Evolutionary conservation across 1,140 invertebrate genomes (phyloP), one percentile per base, ranked within the genome.

Genomic region (Drosophila kohkoa): DNA sequence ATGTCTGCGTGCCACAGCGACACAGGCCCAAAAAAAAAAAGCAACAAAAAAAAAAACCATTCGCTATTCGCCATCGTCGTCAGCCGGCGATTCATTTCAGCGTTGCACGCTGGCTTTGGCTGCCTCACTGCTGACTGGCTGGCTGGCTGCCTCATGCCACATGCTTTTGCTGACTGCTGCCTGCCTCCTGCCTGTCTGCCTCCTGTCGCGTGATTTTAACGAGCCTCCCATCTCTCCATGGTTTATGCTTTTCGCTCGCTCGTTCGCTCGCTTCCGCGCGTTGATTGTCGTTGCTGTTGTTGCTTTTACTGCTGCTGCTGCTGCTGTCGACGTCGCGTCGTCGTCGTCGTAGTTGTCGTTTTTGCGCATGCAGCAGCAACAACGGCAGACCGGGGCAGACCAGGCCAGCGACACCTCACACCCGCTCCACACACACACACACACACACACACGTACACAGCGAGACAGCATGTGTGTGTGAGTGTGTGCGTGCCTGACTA

Each of bases 161-260:
- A 15, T 38, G 35, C 20, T 25, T 25, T 25, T 25, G 20, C 25
- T 75, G 51, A 25, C 10, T 38, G 28, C 62, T 15, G n/a, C 49
- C 38, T 54, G 43, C 63, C 59, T 62, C 32, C 63, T 89, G 81
- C 83, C 85, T 20, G 35, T 15, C 68, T 52, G 54, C 20, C 51
- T 28, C 52, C 68, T 90, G 82, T 86, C 87, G 86, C 87, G 85
- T 87, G 77, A 90, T 90, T 90, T 81, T 86, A 90, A 90, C 85
- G 82, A 89, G 86, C 82, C 87, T 87, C 79, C 74, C 77, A 80
- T 65, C 79, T 70, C 82, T 73, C 75, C 78, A 89, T 88, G 85
- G 81, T 88, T 89, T 88, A 89, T 88, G 85, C 85, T 88, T 88
- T 89, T 80, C 85, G 81, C 83, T 87, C 71, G 75, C 77, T 79